Evolutionary conservation across 2,113 vertebrate genomes (phyloP), one percentile per base, ranked within the genome.

Genomic region (Barbus barbus): DNA sequence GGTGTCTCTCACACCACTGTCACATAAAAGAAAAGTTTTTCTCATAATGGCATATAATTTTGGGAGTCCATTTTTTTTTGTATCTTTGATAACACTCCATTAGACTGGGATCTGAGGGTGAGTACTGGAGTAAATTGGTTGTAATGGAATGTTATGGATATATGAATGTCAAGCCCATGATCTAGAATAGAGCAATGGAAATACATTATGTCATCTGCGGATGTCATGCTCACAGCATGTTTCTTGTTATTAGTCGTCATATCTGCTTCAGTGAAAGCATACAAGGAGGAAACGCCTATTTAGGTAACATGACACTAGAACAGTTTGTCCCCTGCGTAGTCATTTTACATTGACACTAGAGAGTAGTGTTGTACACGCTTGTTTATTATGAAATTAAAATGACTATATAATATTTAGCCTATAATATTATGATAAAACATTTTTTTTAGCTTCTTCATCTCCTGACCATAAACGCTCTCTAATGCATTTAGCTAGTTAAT

Each of bases 271-370:
- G 33, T 41, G 20, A 16, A 73, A 3, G 38, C 6, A 13, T 51
- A 28, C 8, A 0, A 56, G 16, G 46, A 36, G 12, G 38, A 73
- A 44, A 38, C 67, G 20, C 9, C 58, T 78, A n/a, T 77, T 60
- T 78, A 33, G 51, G 33, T 38, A 41, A 60, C 31, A 1, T 60
- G 7, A 78, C 13, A 77, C 51, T 20, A 78, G 73, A 77, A 56
- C 74, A 77, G 33, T 24, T 16, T 78, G 33, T 78, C 13, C 13
- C 1, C 2, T 41, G 2, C 1, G 14, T 4, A 38, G 33, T 16
- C 4, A 78, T 61, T 77, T 77, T 38, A 60, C 44, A 9, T 44
- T 18, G 36, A 26, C 56, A 78, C 56, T 61, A 78, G 56, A 53
- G 33, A 33, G n/a, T 61, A n/a, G 22, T 78, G 13, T 60, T 61